These are phyloP conservation scores for Lates calcarifer DNA, from an alignment of 2,113 vertebrate genomes.

Conservation along the genomic window DNA sequence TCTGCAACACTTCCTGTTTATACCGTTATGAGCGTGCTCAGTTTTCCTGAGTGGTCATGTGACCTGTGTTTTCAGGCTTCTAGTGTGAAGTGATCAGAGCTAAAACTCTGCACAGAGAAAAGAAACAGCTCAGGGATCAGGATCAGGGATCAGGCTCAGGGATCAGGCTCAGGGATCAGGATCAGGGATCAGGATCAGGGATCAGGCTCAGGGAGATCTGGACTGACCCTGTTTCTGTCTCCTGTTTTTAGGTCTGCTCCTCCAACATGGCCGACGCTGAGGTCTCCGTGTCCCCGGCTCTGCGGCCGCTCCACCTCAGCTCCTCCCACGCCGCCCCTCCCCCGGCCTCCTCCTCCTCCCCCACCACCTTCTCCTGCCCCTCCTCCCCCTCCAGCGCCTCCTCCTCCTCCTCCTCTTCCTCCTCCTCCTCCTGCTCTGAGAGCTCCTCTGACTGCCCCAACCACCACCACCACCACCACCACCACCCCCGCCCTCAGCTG, in stretches of 20 bases:
- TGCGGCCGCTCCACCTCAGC: slow-evolving; percentile 67
- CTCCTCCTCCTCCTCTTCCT: slow-evolving; percentile 61
- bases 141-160: too few species aligned
- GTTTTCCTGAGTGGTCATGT: too few species aligned
- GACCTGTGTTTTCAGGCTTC: too few species aligned
- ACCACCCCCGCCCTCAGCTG: slow-evolving; percentile 49
- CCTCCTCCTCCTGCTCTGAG: slow-evolving; percentile 68
- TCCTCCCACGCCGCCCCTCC: slow-evolving; percentile 64
- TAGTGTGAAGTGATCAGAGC: too few species aligned
- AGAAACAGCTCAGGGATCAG: too few species aligned
- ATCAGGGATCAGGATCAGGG: too few species aligned
- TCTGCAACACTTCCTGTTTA: too few species aligned
- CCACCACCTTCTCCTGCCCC: slow-evolving; percentile 79
- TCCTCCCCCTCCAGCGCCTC: slow-evolving; percentile 76
- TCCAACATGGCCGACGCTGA: slow-evolving; percentile 87
- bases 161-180: too few species aligned
- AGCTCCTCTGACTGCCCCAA: slow-evolving; percentile 72
- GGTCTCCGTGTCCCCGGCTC: slow-evolving; percentile 79
- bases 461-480: slow-evolving; percentile 53
- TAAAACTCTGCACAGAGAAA: too few species aligned
- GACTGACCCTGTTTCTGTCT: neutral
- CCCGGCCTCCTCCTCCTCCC: slow-evolving; percentile 62
- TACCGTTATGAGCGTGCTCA: too few species aligned
- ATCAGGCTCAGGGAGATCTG: too few species aligned
- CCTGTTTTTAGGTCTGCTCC: slow-evolving; percentile 28